These are phyloP conservation scores for Lathronympha strigana DNA, from an alignment of 2,888 invertebrate species.

Conservation along the genomic window DNA sequence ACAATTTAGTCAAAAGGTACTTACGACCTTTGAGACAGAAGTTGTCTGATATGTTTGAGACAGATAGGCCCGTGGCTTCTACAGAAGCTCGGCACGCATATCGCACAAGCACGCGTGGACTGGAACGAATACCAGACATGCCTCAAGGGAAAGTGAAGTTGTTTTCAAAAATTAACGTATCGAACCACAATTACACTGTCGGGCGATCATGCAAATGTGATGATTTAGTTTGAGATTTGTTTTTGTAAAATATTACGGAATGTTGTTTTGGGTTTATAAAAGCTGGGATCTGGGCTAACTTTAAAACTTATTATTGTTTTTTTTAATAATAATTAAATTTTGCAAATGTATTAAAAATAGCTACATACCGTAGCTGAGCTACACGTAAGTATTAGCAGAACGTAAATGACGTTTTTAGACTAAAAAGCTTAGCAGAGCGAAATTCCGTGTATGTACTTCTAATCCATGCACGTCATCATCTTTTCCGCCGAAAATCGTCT, in stretches of 20 bases:
- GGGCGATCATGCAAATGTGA: slow-evolving; percentile 23
- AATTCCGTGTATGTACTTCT: too few species aligned
- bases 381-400: too few species aligned
- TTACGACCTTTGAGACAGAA: neutral
- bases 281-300: too few species aligned
- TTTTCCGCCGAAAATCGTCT: too few species aligned
- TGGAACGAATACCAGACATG: slow-evolving; percentile 61
- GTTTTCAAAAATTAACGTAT: slow-evolving; percentile 38
- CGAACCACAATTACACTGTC: slow-evolving; percentile 17
- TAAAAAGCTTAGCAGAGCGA: too few species aligned
- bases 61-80: slow-evolving; percentile 64
- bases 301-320: too few species aligned
- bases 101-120: slow-evolving; percentile 59
- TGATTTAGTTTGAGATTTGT: neutral
- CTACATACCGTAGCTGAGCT: too few species aligned
- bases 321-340: too few species aligned
- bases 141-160: slow-evolving; percentile 63
- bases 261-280: neutral
- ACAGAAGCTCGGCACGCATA: slow-evolving; percentile 69
- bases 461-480: too few species aligned
- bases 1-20: neutral
- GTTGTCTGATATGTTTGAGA: neutral
- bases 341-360: too few species aligned
- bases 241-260: neutral
- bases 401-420: too few species aligned